A percentile compares a stretch with the other conserved stretches of the same genome.
These are phyloP conservation scores for Philopedon plagiatum DNA, from an alignment of 2,888 invertebrate genomes.

Conservation along the genomic window DNA sequence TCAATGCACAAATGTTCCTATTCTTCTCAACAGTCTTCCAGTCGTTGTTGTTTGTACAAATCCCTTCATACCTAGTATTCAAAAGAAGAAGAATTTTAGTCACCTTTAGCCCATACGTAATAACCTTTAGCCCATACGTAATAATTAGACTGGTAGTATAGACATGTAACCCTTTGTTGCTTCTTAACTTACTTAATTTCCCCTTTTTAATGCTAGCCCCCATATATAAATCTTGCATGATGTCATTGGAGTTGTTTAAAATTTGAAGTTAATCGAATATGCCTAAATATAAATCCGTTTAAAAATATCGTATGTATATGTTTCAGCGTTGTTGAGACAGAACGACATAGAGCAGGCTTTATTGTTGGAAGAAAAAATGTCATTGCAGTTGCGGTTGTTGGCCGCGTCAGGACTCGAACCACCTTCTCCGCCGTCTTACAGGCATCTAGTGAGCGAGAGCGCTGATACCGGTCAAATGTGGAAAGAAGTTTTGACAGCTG, in stretches of 20 bases:
- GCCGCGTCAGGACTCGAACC: slow-evolving; percentile 79
- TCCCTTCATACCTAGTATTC: too few relatives aligned
- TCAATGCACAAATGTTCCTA: too few relatives aligned
- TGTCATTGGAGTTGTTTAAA: not conserved
- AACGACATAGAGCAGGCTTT: slow-evolving; percentile 91
- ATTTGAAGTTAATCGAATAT: not conserved
- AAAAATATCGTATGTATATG: slow-evolving; percentile 21
- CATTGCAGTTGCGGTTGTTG: slow-evolving; percentile 83
- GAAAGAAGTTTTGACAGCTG: slow-evolving; percentile 85
- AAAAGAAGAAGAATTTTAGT: too few relatives aligned
- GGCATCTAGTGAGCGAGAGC: slow-evolving; percentile 82
- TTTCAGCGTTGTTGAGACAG: slow-evolving; percentile 83
- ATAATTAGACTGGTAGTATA: not conserved
- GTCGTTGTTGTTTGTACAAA: too few relatives aligned
- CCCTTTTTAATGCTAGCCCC: slow-evolving; percentile 2
- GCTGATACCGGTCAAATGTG: slow-evolving; percentile 84
- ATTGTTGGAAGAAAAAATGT: slow-evolving; percentile 90
- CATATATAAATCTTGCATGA: not conserved
- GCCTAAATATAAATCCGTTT: not conserved
- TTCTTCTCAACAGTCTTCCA: too few relatives aligned
- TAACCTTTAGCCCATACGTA: too few relatives aligned
- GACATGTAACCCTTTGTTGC: slow-evolving; percentile 14
- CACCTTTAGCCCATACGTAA: too few relatives aligned
- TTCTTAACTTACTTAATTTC: not conserved
- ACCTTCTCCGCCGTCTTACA: slow-evolving; percentile 78